These are phyloP conservation scores for Labia minor DNA, from an alignment of 2,888 invertebrate species.

Conservation along the genomic window DNA sequence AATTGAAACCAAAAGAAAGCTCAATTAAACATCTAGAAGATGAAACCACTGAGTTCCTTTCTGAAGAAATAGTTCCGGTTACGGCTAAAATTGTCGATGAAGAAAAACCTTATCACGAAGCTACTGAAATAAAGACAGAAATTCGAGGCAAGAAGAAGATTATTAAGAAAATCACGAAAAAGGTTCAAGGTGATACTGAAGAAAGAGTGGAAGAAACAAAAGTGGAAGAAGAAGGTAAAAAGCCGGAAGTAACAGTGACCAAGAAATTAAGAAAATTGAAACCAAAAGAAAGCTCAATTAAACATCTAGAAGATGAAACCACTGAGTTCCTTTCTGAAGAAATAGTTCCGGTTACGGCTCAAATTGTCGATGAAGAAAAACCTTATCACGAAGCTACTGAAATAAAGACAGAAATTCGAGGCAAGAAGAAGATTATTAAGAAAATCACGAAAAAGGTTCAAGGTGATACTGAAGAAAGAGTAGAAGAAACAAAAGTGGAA, in stretches of 20 bases:
- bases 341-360: not conserved
- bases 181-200: not conserved
- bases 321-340: not conserved
- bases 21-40: slow-evolving; percentile 8
- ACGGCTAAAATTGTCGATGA: slow-evolving; percentile 14
- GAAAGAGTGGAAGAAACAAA: not conserved
- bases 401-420: not conserved
- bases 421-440: not conserved
- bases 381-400: not conserved
- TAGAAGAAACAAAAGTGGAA: not conserved
- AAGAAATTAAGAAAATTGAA: not conserved
- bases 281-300: not conserved
- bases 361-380: not conserved
- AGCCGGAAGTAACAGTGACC: not conserved
- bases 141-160: slow-evolving; percentile 16
- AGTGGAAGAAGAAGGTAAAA: not conserved
- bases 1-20: slow-evolving; percentile 19
- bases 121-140: slow-evolving; percentile 18
- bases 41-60: not conserved
- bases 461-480: not conserved
- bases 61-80: not conserved
- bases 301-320: not conserved
- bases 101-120: slow-evolving; percentile 18
- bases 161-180: slow-evolving; percentile 16
- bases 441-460: not conserved